Percentiles rank a stretch among this genome's conserved stretches.
phyloP scores from a whole-genome alignment of 2,888 invertebrate genomes.

The Tipula confusa region DNA sequence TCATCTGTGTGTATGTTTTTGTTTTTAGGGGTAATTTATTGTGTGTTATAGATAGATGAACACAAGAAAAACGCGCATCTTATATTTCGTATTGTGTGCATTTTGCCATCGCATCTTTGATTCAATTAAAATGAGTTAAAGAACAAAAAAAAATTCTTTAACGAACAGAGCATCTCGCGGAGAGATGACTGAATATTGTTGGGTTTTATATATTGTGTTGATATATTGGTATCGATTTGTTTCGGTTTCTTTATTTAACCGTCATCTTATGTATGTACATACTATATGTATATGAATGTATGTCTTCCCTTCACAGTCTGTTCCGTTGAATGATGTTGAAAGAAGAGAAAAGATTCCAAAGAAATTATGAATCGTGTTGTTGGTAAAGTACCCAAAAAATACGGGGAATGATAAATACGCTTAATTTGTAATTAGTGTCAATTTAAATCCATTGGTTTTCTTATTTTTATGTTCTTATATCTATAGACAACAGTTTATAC shows the following conservation, averaged over 20 bases:
- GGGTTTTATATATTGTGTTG: not conserved
- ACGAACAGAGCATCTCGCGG: not conserved
- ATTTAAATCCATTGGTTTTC: conserved; percentile 4
- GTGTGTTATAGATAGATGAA: not conserved
- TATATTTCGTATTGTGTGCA: not conserved
- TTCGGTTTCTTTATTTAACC: not conserved
- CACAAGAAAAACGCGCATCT: not conserved
- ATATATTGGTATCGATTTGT: conserved; percentile 12
- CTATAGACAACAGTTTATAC: too few species aligned
- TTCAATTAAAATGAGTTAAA: not conserved
- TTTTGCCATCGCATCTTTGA: not conserved
- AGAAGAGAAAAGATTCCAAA: not conserved
- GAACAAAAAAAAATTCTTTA: not conserved
- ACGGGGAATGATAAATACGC: not conserved
- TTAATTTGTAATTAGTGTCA: conserved; percentile 25
- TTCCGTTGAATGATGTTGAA: not conserved
- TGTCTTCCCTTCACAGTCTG: not conserved
- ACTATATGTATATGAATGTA: not conserved
- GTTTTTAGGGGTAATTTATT: not conserved
- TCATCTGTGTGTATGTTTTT: not conserved
- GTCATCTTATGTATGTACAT: too few species aligned
- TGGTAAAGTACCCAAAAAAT: not conserved
- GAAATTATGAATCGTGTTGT: not conserved
- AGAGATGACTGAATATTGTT: not conserved
- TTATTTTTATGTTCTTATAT: not conserved